Evolutionary conservation across 2,888 invertebrate genomes (phyloP), one percentile per base, ranked within the genome.

Genomic region (Ochropacha duplaris): DNA sequence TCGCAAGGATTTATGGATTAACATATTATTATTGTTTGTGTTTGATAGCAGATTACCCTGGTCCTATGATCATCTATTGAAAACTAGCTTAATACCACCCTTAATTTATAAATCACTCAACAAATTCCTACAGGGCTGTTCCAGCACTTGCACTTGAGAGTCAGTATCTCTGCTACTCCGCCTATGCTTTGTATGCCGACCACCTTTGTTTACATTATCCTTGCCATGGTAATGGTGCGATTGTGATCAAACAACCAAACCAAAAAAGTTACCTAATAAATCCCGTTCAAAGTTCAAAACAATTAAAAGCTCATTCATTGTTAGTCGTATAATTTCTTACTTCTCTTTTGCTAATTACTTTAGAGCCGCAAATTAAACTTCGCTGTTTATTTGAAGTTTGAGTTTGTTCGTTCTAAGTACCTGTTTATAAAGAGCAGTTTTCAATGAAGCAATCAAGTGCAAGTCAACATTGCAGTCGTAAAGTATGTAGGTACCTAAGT

Each of bases 271-370:
- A 44, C n/a, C 19, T 19, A 9, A 19, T 44, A 44, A 44, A 44
- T 44, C n/a, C n/a, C 26, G n/a, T 51, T 52, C 31, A 31, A 52
- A 31, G 31, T 52, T 52, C 19, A 14, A 34, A 52, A 51, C 51
- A 51, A 52, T 52, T 52, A 52, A 52, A 31, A 34, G 19, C 52
- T 52, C 52, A 34, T 34, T 52, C 52, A 34, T 34, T 52, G 52
- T 52, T 52, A 52, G 31, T 52, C 52, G 31, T 24, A 31, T 52
- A 52, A 52, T 52, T 52, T 31, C 34, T 52, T 52, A 52, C 52
- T 52, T 52, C 52, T 52, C 52, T 52, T 44, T 31, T 34, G 52
- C 31, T 52, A 52, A 52, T 52, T 22, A 52, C 52, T 52, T 52
- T 50, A 22, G 34, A 52, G 34, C 34, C 52, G 52, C 34, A 52